Evolutionary conservation across 2,797 vertebrate species (phyloP).

Genomic region (Spinibarbus caldwelli): DNA sequence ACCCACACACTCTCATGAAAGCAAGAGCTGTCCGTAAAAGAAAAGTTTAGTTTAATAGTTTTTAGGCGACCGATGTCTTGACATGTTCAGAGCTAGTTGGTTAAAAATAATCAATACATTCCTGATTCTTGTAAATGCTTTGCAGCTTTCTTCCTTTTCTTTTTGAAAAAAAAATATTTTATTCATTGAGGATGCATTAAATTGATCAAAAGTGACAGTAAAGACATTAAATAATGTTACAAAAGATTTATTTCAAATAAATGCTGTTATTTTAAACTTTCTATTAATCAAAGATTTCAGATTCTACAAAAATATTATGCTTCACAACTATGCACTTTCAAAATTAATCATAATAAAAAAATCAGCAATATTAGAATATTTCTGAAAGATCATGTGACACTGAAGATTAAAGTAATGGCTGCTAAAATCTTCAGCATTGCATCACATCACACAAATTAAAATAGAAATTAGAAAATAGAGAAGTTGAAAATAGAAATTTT

Average conservation of each 20-base stretch:
- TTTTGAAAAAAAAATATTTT: background rate
- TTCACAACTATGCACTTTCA: background rate
- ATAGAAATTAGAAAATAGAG: background rate
- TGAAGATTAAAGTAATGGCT: background rate
- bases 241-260: background rate
- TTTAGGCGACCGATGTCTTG: background rate
- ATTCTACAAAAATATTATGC: background rate
- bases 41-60: conserved; percentile 1
- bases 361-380: background rate
- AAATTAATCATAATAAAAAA: background rate
- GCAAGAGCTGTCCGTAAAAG: background rate
- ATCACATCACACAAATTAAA: background rate
- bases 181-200: background rate
- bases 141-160: background rate
- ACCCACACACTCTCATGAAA: background rate
- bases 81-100: background rate
- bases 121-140: background rate
- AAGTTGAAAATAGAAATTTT: too few relatives aligned
- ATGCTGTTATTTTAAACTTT: background rate
- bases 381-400: background rate
- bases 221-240: background rate
- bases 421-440: background rate
- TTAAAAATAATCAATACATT: background rate
- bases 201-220: too few relatives aligned
- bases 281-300: background rate